These are phyloP conservation scores for Megathymus violae DNA, from an alignment of 1,140 invertebrate species.

Conservation along the genomic window DNA sequence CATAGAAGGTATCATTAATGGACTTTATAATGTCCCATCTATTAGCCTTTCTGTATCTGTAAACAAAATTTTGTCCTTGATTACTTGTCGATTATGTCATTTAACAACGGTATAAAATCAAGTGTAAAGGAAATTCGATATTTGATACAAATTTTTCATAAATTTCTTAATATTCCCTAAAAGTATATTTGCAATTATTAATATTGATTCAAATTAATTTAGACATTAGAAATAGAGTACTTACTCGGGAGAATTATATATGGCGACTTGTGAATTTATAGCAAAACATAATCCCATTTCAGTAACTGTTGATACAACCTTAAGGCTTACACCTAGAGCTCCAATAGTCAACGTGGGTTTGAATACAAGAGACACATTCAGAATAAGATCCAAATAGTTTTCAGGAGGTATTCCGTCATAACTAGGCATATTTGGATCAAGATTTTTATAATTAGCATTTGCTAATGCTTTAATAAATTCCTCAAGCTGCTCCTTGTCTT, in stretches of 20 bases:
- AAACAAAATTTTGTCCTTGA: slow-evolving; percentile 27
- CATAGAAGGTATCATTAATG: slow-evolving; percentile 83
- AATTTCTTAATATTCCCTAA: no score
- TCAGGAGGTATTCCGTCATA: slow-evolving; percentile 79
- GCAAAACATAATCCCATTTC: slow-evolving; percentile 88
- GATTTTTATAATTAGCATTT: slow-evolving; percentile 84
- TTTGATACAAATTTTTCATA: no score
- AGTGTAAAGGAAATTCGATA: no score
- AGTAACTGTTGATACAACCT: slow-evolving; percentile 84
- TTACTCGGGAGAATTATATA: slow-evolving; percentile 86
- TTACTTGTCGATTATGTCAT: no score
- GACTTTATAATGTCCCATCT: slow-evolving; percentile 81
- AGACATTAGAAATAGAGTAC: slow-evolving; percentile 39
- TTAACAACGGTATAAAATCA: no score
- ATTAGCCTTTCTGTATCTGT: slow-evolving; percentile 84
- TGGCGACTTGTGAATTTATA: slow-evolving; percentile 86
- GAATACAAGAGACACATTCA: slow-evolving; percentile 83
- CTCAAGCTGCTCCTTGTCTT: slow-evolving; percentile 80
- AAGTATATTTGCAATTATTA: no score
- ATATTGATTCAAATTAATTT: not conserved
- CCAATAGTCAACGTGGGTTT: slow-evolving; percentile 84
- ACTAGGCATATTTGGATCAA: slow-evolving; percentile 79
- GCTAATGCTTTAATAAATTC: slow-evolving; percentile 84
- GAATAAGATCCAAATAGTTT: slow-evolving; percentile 84
- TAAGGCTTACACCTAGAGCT: slow-evolving; percentile 76